Conservation (phyloP, 2,113 vertebrate species). For the Macquaria australasica region DNA sequence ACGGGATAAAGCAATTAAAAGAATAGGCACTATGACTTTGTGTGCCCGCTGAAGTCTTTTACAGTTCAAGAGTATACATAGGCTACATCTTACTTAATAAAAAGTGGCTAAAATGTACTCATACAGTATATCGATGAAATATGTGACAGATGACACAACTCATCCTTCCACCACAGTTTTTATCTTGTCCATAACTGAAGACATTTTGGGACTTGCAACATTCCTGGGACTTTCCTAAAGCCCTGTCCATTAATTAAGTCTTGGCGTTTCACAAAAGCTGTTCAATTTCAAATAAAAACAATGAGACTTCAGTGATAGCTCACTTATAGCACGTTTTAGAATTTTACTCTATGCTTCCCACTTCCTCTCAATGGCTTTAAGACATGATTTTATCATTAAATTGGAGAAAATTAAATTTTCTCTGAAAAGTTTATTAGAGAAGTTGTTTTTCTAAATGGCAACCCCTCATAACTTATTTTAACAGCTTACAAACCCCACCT, state of each 20-base stretch:
- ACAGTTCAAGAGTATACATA: background rate
- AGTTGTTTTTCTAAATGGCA: no score
- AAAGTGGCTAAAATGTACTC: constrained; percentile 3
- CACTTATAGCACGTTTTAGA: background rate
- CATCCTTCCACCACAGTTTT: background rate
- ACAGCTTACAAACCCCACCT: no score
- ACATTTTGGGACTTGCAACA: background rate
- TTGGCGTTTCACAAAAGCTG: no score
- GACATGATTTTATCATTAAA: no score
- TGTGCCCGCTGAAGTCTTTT: background rate
- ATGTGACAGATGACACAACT: background rate
- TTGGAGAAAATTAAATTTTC: no score
- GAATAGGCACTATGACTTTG: background rate
- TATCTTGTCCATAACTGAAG: background rate
- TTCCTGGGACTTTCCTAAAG: background rate
- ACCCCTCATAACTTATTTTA: no score
- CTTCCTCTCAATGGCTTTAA: no score
- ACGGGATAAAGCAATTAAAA: background rate
- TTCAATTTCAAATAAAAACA: no score
- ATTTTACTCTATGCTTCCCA: no score
- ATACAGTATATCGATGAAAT: background rate
- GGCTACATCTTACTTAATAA: background rate
- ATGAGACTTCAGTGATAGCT: no score
- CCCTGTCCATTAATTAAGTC: no score
- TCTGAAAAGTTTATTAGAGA: no score